These are phyloP conservation scores for Acholoe squamosa DNA, from an alignment of 2,888 invertebrate species.

Conservation along the genomic window DNA sequence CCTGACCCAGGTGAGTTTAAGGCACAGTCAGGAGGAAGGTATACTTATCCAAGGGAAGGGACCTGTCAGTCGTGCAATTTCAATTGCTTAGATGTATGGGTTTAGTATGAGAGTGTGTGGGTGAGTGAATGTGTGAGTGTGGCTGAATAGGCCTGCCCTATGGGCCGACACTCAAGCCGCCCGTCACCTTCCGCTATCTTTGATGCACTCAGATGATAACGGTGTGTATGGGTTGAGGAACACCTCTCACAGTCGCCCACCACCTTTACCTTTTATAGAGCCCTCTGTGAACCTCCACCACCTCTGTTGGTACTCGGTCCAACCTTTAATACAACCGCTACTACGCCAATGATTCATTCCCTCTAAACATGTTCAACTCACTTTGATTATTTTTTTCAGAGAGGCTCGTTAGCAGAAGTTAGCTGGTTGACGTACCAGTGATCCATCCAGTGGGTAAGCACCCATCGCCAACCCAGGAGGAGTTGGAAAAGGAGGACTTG, in stretches of 20 bases:
- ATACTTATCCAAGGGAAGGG: too few species aligned
- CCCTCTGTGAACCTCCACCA: neutral
- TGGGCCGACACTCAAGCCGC: too few species aligned
- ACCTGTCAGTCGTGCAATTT: too few species aligned
- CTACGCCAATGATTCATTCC: neutral
- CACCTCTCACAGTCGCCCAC: neutral
- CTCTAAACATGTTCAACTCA: neutral
- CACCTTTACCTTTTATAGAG: neutral
- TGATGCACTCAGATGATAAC: conserved; percentile 29
- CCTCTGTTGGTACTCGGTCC: neutral
- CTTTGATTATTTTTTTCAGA: conserved; percentile 4
- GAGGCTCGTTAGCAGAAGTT: neutral
- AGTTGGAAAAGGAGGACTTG: conserved; percentile 35
- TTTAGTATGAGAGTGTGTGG: too few species aligned
- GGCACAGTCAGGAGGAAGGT: too few species aligned
- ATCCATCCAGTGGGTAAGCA: conserved; percentile 38
- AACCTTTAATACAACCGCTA: neutral
- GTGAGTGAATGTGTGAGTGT: too few species aligned
- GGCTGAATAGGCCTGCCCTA: too few species aligned
- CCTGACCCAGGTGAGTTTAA: too few species aligned
- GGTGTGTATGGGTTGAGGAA: neutral
- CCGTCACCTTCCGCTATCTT: conserved; percentile 30
- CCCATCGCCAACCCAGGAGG: conserved; percentile 4
- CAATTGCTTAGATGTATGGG: too few species aligned
- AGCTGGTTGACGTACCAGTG: neutral